Base-by-base conservation (phyloP, 2,113 vertebrate genomes). In the Mobula hypostoma region DNA sequence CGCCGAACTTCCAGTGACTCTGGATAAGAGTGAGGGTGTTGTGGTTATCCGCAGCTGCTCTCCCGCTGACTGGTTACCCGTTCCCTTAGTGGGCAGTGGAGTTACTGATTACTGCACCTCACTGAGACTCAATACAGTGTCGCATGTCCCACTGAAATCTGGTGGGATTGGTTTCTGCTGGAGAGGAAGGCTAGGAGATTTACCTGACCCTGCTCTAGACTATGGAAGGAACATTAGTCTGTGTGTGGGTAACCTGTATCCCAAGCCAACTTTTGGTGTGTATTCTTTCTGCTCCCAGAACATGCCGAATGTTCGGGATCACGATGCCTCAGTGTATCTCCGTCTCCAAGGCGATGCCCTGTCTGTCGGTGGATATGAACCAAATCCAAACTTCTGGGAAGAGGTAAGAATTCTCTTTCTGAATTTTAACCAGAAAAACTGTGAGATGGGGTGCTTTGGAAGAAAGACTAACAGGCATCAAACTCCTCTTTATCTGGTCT, bases 291-390 rank as follows among this genome's bases (percentile, higher is more conserved):
- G 0, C 29, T 94, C 95, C 87, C 72, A 99, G 99, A 99, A 99
- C 96, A 99, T 99, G 98, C 99, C 99, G 0, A 99, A 99, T 0
- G 98, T 99, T 94, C 97, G 99, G 0, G 99, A 99, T 96, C 99
- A 99, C 0, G 99, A 99, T 0, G 98, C 99, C 83, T 99, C 99
- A 0, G 97, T 99, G 80, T 99, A 99, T 96, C 98, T 99, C 48
- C 98, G 99, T 95, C 98, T 99, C 95, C 99, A 99, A 96, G 98
- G 99, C n/a, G 99, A 99, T 6, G 99, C 98, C 94, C 96, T 99
- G 94, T 99, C 99, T 1, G 98, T 99, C 95, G 99, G 99, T 0
- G 99, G 99, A 87, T 99, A 99, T 36, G 99, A 99, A 96, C 95
- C 96, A 87, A 99, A 99, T 95, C 99, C 99, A 24, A 95, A 98